Percentiles rank a stretch among this genome's conserved stretches.
phyloP scores from a whole-genome alignment of 2,113 vertebrate genomes.

The Leucopsar rothschildi region DNA sequence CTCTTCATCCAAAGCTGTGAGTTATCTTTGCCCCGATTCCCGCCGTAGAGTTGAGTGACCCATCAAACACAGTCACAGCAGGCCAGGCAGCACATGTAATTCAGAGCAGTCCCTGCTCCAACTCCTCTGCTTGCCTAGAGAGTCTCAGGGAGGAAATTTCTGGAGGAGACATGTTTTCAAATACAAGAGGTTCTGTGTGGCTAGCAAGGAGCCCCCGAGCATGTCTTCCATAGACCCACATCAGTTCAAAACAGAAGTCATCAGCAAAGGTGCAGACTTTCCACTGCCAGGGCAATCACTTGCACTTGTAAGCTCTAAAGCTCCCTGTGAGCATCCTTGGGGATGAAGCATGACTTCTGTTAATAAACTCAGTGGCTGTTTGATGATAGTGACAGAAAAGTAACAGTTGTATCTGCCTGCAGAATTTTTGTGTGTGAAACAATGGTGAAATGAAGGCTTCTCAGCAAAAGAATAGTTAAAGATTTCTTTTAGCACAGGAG shows the following conservation, averaged over 20 bases:
- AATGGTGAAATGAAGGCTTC: neutral
- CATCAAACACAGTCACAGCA: neutral
- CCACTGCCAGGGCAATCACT: neutral
- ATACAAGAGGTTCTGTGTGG: neutral
- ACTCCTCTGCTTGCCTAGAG: neutral
- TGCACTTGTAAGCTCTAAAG: neutral
- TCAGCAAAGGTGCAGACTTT: neutral
- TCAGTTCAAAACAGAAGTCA: neutral
- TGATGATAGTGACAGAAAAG: fast-evolving
- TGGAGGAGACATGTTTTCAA: neutral
- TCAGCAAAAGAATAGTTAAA: neutral
- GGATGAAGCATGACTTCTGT: neutral
- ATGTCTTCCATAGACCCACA: fast-evolving
- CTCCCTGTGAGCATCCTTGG: neutral
- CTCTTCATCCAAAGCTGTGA: neutral
- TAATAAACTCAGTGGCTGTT: neutral
- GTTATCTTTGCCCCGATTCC: neutral
- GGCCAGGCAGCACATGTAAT: neutral
- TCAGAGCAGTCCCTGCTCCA: neutral
- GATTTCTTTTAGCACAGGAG: neutral
- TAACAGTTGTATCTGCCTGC: neutral
- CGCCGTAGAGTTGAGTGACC: fast-evolving
- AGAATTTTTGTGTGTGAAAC: neutral
- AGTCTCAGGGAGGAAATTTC: neutral
- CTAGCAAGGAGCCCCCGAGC: neutral